phyloP scores from a whole-genome alignment of 2,888 invertebrate genomes.

The Dasysyrphus tricinctus region DNA sequence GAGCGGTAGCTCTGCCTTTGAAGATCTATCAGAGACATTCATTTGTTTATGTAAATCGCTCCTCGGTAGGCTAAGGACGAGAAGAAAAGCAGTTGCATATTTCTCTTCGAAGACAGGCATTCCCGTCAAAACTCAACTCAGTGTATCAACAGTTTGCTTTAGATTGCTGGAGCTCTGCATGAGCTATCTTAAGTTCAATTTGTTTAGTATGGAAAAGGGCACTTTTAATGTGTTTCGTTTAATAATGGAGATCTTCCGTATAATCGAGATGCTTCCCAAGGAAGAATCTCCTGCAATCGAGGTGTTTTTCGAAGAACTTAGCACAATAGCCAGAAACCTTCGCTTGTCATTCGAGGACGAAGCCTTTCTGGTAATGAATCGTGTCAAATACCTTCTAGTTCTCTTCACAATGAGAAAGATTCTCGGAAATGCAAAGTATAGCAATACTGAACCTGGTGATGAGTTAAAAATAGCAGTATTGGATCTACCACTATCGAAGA shows the following conservation, averaged over 20 bases:
- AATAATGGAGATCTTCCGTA: constrained; percentile 71
- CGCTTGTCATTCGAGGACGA: constrained; percentile 62
- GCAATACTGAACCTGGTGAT: constrained; percentile 26
- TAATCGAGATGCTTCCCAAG: constrained; percentile 66
- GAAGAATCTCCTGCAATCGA: constrained; percentile 67
- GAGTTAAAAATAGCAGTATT: constrained; percentile 76
- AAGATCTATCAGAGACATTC: constrained; percentile 77
- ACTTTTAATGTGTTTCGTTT: constrained; percentile 67
- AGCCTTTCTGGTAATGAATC: constrained; percentile 77
- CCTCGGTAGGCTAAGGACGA: constrained; percentile 76
- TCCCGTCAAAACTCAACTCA: constrained; percentile 77
- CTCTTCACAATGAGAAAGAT: constrained; percentile 77
- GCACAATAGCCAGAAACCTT: constrained; percentile 65
- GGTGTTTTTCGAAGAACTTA: constrained; percentile 66
- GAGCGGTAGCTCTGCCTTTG: constrained; percentile 65
- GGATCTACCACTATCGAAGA: constrained; percentile 75
- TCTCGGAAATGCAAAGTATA: constrained; percentile 64
- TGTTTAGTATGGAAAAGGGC: constrained; percentile 66
- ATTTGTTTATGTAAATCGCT: constrained; percentile 77
- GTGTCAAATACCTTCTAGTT: constrained; percentile 78
- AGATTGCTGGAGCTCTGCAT: constrained; percentile 77
- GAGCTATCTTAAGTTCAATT: constrained; percentile 61
- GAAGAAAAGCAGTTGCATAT: constrained; percentile 74
- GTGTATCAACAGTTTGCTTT: constrained; percentile 76
- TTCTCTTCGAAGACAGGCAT: constrained; percentile 28